Evolutionary conservation across 1,140 invertebrate genomes (phyloP).

Genomic region (Solenopsis invicta): DNA sequence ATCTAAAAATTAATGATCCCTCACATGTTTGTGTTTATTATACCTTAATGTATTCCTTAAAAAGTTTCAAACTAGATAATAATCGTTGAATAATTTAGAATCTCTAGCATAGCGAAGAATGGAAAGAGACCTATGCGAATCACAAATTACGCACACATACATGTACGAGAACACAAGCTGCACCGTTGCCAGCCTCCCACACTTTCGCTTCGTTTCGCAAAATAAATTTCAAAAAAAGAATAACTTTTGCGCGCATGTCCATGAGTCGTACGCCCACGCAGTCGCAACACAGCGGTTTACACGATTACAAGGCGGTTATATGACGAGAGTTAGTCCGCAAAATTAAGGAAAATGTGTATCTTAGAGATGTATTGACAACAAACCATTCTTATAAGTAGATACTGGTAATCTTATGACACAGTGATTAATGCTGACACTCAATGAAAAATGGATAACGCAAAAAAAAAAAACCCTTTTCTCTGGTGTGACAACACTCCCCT

Average conservation of each 20-base stretch:
- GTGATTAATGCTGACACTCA: slow-evolving; percentile 72
- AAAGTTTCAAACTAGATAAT: slow-evolving; percentile 62
- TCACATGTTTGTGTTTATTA: slow-evolving; percentile 32
- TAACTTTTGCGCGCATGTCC: slow-evolving; percentile 43
- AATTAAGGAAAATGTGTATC: slow-evolving; percentile 42
- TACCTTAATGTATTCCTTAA: slow-evolving; percentile 58
- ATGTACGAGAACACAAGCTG: background rate
- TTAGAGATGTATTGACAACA: slow-evolving; percentile 70
- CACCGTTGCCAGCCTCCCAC: background rate
- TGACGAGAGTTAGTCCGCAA: slow-evolving; percentile 74
- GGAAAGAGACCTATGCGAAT: slow-evolving; percentile 68
- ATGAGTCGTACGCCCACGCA: slow-evolving; percentile 65
- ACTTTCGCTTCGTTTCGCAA: slow-evolving; percentile 36
- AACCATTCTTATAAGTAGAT: slow-evolving; percentile 73
- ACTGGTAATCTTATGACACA: slow-evolving; percentile 76
- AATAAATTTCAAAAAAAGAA: slow-evolving; percentile 58
- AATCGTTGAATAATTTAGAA: slow-evolving; percentile 67
- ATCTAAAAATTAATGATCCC: slow-evolving; percentile 72
- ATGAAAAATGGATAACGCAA: slow-evolving; percentile 28
- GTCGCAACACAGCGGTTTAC: slow-evolving; percentile 69
- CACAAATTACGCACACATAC: slow-evolving; percentile 43
- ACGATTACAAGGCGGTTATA: slow-evolving; percentile 74
- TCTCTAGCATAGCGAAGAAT: slow-evolving; percentile 41
- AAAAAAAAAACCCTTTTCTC: slow-evolving; percentile 10
- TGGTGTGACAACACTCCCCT: slow-evolving; percentile 44